These are phyloP conservation scores for Drosophila affinis DNA, from an alignment of 2,888 invertebrate species.

Conservation along the genomic window DNA sequence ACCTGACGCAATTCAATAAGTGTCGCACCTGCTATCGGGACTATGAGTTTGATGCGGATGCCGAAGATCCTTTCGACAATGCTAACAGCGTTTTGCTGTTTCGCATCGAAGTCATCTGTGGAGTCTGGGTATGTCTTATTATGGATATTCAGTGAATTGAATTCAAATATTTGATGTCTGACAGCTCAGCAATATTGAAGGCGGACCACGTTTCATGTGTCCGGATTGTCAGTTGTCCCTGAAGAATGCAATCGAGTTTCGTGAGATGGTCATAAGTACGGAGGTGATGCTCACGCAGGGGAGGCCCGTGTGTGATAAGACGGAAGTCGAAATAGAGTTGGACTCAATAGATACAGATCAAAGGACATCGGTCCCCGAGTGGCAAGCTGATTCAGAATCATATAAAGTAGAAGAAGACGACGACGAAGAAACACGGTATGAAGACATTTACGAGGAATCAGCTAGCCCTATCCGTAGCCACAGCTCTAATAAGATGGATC, in stretches of 20 bases:
- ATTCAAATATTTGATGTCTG: background rate
- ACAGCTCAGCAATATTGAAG: slow-evolving; percentile 39
- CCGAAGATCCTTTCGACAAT: slow-evolving; percentile 50
- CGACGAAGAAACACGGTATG: background rate
- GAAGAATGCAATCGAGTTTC: slow-evolving; percentile 55
- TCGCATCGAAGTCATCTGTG: slow-evolving; percentile 71
- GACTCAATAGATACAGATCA: background rate
- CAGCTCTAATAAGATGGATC: background rate
- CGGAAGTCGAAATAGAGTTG: background rate
- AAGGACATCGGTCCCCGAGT: background rate
- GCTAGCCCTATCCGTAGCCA: background rate
- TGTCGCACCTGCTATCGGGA: slow-evolving; percentile 57
- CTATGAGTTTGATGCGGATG: slow-evolving; percentile 16
- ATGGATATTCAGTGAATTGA: background rate
- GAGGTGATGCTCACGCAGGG: slow-evolving; percentile 40
- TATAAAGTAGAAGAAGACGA: background rate
- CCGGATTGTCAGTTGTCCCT: slow-evolving; percentile 32
- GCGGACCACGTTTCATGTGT: slow-evolving; percentile 42
- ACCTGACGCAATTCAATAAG: background rate
- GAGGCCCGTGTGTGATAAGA: background rate
- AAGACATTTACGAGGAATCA: background rate
- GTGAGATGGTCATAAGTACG: slow-evolving; percentile 54
- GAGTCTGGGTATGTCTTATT: slow-evolving; percentile 54
- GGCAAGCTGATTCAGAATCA: background rate
- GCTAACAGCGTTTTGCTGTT: slow-evolving; percentile 56